Evolutionary conservation across 1,140 invertebrate genomes (phyloP), one percentile per base, ranked within the genome.

Genomic region (Dendrolimus punctatus): DNA sequence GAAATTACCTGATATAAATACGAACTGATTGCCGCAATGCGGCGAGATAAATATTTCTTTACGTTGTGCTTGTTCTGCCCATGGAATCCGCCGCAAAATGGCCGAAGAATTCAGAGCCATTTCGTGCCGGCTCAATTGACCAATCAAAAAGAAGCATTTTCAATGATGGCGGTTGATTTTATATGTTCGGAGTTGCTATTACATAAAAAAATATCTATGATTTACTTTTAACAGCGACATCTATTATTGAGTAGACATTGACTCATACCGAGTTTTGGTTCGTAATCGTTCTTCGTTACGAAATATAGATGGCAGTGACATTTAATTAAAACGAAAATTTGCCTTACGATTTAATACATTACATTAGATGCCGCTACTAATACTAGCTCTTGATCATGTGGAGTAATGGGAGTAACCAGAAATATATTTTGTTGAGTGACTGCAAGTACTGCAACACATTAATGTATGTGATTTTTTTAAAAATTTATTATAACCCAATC

Each of bases 81-180:
- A 46, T 37, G 40, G n/a, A 47, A 47, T 53, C 50, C 40, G 50
- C 47, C 45, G 60, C 73, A 85, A 85, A 73, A 85, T 85, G 82
- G 80, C 77, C 62, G 71, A 66, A 45, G 48, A 36, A 46, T 54
- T 52, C 37, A 53, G 41, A 56, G 55, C 58, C 57, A 66, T 64
- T 55, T 37, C 42, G n/a, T 23, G 60, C 23, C 52, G 42, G n/a
- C 6, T 8, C 45, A 58, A 58, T 46, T 58, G 59, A 81, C 83
- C 83, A 86, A 86, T 86, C 79, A 84, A 80, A 81, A 78, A 60
- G 64, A 73, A 75, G 73, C 45, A 68, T 52, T 61, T 64, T 62
- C 40, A 43, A 52, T 60, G 36, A 73, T 76, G 69, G 72, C 74
- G 68, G 8, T 55, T 37, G 8, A 41, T 76, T 82, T 70, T 85